Evolutionary conservation across 1,140 invertebrate species (phyloP).

Genomic region (Hydropsyche tenuis): DNA sequence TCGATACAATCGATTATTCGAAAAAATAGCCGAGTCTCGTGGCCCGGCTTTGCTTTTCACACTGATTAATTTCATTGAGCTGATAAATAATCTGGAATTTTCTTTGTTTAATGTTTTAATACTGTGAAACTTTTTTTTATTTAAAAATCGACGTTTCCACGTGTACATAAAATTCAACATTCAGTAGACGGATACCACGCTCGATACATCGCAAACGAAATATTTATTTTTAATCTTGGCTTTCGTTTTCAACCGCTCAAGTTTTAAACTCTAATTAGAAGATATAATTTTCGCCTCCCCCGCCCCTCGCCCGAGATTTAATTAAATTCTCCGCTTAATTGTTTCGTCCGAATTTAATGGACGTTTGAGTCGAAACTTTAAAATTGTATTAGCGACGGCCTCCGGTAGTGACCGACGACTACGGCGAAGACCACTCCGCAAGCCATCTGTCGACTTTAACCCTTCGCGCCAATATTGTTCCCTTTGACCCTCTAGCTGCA

Average conservation of each 20-base stretch:
- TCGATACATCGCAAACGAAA: too few species aligned
- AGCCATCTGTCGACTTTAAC: constrained; percentile 27
- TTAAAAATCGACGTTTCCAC: too few species aligned
- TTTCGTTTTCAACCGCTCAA: not conserved
- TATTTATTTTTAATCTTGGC: too few species aligned
- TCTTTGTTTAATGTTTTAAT: too few species aligned
- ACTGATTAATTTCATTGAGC: too few species aligned
- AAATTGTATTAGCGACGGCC: constrained; percentile 30
- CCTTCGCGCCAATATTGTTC: constrained; percentile 11
- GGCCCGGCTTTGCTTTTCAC: too few species aligned
- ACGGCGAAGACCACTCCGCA: not conserved
- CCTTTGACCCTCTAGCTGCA: not conserved
- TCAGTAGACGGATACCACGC: too few species aligned
- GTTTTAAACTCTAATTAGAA: constrained; percentile 6
- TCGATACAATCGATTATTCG: not conserved
- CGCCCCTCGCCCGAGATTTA: not conserved
- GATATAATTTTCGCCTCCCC: constrained; percentile 7
- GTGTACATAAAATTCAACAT: too few species aligned
- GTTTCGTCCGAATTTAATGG: constrained; percentile 23
- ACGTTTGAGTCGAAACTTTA: constrained; percentile 30
- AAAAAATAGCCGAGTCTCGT: too few species aligned
- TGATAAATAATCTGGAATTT: too few species aligned
- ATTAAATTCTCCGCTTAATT: constrained; percentile 22
- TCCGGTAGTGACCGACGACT: not conserved
- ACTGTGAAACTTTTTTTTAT: too few species aligned